Conservation (phyloP, 2,888 invertebrate species). For the Polyommatus icarus region DNA sequence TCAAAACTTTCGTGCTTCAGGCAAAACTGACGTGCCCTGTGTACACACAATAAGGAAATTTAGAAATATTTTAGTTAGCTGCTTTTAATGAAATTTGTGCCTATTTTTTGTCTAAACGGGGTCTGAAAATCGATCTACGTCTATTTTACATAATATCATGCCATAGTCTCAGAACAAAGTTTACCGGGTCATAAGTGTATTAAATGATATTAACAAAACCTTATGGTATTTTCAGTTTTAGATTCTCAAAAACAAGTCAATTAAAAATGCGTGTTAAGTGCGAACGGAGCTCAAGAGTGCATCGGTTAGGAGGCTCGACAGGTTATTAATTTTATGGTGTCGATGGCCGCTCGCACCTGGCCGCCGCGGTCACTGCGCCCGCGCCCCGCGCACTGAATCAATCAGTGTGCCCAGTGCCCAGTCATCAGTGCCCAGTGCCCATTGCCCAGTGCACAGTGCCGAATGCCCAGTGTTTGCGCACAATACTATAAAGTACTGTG, state of each 20-base stretch:
- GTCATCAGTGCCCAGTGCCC: background rate
- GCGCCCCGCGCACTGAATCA: slow-evolving; percentile 51
- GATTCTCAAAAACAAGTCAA: slow-evolving; percentile 11
- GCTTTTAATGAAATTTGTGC: too few species aligned
- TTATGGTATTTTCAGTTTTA: background rate
- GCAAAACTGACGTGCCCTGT: too few species aligned
- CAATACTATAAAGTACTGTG: too few species aligned
- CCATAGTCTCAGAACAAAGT: too few species aligned
- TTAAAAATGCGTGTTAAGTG: slow-evolving; percentile 52
- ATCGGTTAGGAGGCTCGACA: slow-evolving; percentile 74
- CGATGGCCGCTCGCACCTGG: slow-evolving; percentile 79
- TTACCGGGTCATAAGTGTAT: too few species aligned
- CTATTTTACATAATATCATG: too few species aligned
- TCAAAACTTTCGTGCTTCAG: too few species aligned
- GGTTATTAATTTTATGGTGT: slow-evolving; percentile 81
- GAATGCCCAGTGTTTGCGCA: too few species aligned
- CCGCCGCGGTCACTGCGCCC: slow-evolving; percentile 74
- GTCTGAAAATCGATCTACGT: too few species aligned
- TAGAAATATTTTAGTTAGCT: too few species aligned
- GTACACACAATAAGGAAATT: too few species aligned
- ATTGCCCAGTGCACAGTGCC: background rate
- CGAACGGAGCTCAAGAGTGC: slow-evolving; percentile 65
- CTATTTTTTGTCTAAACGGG: too few species aligned
- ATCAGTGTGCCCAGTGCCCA: slow-evolving; percentile 49
- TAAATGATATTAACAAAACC: background rate